These are phyloP conservation scores for Cyanoderma ruficeps DNA, from an alignment of 2,113 vertebrate species.

Conservation along the genomic window DNA sequence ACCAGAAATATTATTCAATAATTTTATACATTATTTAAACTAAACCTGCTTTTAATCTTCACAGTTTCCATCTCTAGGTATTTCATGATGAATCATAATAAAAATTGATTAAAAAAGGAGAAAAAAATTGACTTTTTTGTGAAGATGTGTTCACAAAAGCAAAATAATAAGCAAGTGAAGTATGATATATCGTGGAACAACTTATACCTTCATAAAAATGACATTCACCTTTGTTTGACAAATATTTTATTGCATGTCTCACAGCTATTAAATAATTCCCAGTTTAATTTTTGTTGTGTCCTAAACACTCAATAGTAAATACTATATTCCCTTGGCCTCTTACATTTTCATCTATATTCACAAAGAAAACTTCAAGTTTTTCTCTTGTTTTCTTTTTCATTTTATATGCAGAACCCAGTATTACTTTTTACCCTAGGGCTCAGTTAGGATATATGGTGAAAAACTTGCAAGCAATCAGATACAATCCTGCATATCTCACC, in stretches of 20 bases:
- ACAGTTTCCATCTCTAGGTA: not conserved
- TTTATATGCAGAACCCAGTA: not conserved
- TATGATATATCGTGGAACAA: constrained; percentile 11
- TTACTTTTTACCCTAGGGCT: not conserved
- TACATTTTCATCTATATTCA: not conserved
- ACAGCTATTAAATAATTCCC: constrained; percentile 67
- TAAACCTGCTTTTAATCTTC: not conserved
- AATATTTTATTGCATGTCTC: constrained; percentile 59
- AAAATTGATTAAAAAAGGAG: not conserved
- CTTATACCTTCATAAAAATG: constrained; percentile 51
- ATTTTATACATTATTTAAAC: constrained; percentile 21
- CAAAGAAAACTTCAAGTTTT: not conserved
- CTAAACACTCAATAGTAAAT: constrained; percentile 31
- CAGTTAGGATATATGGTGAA: not conserved
- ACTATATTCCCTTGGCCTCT: not conserved
- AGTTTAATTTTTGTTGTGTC: constrained; percentile 54
- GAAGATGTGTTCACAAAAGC: constrained; percentile 14
- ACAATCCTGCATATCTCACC: not conserved
- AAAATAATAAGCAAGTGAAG: constrained; percentile 42
- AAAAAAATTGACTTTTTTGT: not conserved
- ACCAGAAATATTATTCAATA: constrained; percentile 1
- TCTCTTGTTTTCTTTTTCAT: not conserved
- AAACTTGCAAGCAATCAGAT: not conserved
- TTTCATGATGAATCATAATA: constrained; percentile 8
- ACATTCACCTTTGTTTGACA: constrained; percentile 33